Evolutionary conservation across 2,797 vertebrate species (phyloP).

Genomic region (Pipistrellus nathusii): DNA sequence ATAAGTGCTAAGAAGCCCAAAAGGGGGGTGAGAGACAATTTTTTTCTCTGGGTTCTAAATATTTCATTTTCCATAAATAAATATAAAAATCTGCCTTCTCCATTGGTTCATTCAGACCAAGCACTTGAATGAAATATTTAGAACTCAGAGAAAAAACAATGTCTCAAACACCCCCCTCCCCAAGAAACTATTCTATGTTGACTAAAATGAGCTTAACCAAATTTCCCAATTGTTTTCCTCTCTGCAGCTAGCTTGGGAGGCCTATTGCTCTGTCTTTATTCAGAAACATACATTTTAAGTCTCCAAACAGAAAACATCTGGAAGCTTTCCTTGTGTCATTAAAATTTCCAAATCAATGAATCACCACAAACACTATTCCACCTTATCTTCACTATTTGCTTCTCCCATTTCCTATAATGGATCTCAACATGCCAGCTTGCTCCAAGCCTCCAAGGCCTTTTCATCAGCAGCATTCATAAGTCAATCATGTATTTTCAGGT

Average conservation of each 20-base stretch:
- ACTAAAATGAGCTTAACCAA: neutral
- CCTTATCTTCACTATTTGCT: neutral
- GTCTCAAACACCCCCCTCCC: too few species aligned
- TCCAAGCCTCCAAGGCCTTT: neutral
- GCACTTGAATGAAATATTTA: neutral
- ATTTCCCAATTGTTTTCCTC: neutral
- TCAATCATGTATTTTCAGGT: neutral
- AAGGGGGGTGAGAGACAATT: too few species aligned
- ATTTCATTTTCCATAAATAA: neutral
- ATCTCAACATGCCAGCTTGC: neutral
- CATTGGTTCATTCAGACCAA: neutral
- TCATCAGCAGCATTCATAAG: neutral
- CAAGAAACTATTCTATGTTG: neutral
- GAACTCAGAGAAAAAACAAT: neutral
- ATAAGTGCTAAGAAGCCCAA: neutral
- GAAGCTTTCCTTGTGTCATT: neutral
- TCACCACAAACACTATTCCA: neutral
- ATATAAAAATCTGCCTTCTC: neutral
- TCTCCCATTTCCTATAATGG: neutral
- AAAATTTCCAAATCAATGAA: neutral
- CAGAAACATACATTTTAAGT: neutral
- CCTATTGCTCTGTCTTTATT: neutral
- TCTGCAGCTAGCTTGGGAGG: neutral
- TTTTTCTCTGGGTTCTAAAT: too few species aligned
- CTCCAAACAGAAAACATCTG: neutral